phyloP scores from a whole-genome alignment of 1,140 invertebrate species.

The Ceratitis capitata region DNA sequence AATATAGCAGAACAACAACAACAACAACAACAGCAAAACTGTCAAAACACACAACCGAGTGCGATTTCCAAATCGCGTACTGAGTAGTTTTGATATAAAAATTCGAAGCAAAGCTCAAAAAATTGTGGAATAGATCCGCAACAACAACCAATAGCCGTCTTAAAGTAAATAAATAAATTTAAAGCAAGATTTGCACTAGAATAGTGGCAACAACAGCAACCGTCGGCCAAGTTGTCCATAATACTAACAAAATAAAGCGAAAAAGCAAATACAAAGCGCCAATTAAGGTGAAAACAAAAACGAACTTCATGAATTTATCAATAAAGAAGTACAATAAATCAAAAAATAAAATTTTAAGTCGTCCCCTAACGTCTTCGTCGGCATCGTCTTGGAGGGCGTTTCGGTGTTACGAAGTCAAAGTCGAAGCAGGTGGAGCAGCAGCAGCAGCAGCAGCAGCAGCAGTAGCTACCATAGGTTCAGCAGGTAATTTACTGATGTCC shows the following conservation, averaged over 20 bases:
- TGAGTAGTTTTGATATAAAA: background rate
- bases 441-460: background rate
- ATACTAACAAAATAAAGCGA: background rate
- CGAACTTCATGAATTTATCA: slow-evolving; percentile 51
- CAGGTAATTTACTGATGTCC: slow-evolving; percentile 15
- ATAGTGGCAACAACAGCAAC: background rate
- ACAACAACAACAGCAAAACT: background rate
- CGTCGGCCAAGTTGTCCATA: background rate
- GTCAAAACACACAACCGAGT: background rate
- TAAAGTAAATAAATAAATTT: background rate
- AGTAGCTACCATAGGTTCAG: background rate
- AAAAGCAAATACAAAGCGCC: slow-evolving; percentile 14
- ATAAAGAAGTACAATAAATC: slow-evolving; percentile 47
- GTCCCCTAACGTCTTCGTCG: slow-evolving; percentile 37
- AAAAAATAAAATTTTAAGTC: slow-evolving; percentile 47
- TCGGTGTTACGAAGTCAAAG: slow-evolving; percentile 9
- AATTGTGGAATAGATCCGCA: no score
- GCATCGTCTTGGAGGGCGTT: slow-evolving; percentile 35
- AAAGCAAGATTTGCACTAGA: no score
- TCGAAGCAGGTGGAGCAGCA: background rate
- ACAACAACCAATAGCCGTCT: background rate
- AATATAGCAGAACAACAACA: background rate
- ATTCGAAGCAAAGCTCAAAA: background rate
- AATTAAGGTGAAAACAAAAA: slow-evolving; percentile 39
- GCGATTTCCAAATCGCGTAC: background rate